Percentiles rank a stretch among this genome's conserved stretches.
phyloP scores from a whole-genome alignment of 2,888 invertebrate genomes.

The Lepidonotus clava region DNA sequence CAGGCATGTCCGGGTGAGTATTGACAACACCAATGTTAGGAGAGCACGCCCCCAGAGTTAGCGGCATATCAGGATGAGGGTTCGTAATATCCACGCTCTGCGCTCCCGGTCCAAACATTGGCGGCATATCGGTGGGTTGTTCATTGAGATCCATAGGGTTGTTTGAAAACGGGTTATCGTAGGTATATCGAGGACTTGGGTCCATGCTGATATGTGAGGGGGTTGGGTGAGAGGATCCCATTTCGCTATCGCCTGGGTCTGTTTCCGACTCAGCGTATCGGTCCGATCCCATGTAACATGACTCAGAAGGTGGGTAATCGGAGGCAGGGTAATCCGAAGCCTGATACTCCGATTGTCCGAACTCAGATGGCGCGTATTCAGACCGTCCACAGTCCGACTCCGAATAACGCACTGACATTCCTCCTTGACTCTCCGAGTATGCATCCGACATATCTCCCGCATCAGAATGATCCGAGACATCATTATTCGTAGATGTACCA shows the following conservation, averaged over 20 bases:
- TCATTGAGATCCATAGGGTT: neutral
- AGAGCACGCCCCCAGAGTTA: too few relatives aligned
- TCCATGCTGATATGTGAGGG: neutral
- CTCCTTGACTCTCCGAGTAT: neutral
- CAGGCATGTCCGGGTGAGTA: too few relatives aligned
- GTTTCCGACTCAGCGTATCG: conserved; percentile 5
- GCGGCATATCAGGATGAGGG: too few relatives aligned
- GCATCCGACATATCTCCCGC: conserved; percentile 6
- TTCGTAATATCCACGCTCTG: neutral
- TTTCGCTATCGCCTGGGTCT: neutral
- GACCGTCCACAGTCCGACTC: conserved; percentile 16
- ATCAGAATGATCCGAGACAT: neutral
- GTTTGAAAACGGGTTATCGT: neutral
- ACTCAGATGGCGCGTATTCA: conserved; percentile 15
- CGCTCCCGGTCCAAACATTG: conserved; percentile 33
- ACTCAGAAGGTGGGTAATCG: neutral
- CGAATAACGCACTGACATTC: neutral
- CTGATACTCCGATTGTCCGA: conserved; percentile 9
- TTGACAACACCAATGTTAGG: too few relatives aligned
- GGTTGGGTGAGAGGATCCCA: neutral
- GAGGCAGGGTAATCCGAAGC: neutral
- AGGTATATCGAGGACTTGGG: neutral
- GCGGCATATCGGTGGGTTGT: neutral
- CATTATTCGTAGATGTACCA: neutral
- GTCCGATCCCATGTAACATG: conserved; percentile 12